Evolutionary conservation across 2,888 invertebrate genomes (phyloP), one percentile per base, ranked within the genome.

Genomic region (Ornithoptera priamus): DNA sequence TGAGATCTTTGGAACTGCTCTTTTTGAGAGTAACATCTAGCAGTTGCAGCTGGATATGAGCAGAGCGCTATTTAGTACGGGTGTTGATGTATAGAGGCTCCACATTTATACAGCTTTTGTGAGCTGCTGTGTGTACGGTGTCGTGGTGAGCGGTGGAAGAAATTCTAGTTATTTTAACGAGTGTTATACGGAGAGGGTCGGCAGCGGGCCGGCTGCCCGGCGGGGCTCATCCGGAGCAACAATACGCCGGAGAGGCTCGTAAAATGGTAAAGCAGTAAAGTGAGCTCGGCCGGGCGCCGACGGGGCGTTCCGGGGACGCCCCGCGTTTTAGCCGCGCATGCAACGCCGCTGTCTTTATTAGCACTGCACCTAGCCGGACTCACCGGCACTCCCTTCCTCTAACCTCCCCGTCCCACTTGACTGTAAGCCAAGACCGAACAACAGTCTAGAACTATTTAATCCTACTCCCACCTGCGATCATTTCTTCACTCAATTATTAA

Each of bases 271-370:
- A 79, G 87, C 85, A 81, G 83, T 86, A 84, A 87, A 86, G 84
- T 76, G 83, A 77, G 77, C 74, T 75, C 77, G 80, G 79, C 83
- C 85, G 80, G 84, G 85, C 83, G 85, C 83, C 80, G 74, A 72
- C 79, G 77, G 87, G 89, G 90, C 89, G 90, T 86, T 84, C 77
- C 76, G 42, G 83, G 78, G 77, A 80, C 90, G 90, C 90, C 70
- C 90, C 88, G 85, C 84, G 89, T 84, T 89, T 90, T 80, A 80
- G 72, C 75, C 72, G 75, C 77, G 75, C 78, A 86, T 86, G 83
- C 84, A 79, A 82, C 82, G 80, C 82, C 80, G 82, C 81, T 81
- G 86, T 88, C 89, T 90, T 85, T 89, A 90, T 90, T 90, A 90
- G 82, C 85, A 75, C 75, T 80, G 80, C 84, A 81, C 64, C 67